A percentile compares a stretch with the other conserved stretches of the same genome.
These are phyloP conservation scores for Sorex maritimensis DNA, from an alignment of 2,797 vertebrate species.

Conservation along the genomic window DNA sequence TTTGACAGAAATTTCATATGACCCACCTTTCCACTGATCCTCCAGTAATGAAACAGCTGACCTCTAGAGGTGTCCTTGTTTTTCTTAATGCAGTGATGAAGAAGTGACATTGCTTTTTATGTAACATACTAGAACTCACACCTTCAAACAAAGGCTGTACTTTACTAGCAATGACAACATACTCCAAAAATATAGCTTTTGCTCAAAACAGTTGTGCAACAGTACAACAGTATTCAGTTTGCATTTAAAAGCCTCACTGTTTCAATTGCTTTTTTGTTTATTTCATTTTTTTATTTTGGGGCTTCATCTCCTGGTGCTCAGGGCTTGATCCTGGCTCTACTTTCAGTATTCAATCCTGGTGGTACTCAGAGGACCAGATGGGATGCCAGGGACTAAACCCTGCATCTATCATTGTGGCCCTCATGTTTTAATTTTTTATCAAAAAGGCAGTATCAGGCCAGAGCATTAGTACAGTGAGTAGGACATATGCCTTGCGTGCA, in stretches of 20 bases:
- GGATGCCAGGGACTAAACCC: too few species aligned
- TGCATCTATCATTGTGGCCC: too few species aligned
- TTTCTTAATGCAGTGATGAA: neutral
- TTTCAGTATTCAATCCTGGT: too few species aligned
- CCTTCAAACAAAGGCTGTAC: conserved; percentile 38
- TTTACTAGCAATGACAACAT: conserved; percentile 43
- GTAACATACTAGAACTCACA: conserved; percentile 41
- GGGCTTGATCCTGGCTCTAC: too few species aligned
- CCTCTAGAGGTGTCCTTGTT: conserved; percentile 17
- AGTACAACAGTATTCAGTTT: neutral
- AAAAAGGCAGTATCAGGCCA: neutral
- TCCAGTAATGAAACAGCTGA: neutral
- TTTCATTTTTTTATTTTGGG: too few species aligned
- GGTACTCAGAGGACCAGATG: too few species aligned
- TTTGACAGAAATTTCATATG: conserved; percentile 33
- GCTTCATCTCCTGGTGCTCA: too few species aligned
- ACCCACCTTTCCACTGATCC: neutral
- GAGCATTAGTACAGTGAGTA: too few species aligned
- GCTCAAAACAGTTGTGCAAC: conserved; percentile 40
- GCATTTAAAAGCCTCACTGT: neutral
- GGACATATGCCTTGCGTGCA: too few species aligned
- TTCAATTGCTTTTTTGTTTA: too few species aligned
- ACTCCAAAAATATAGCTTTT: conserved; percentile 27
- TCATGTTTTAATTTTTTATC: conserved; percentile 61
- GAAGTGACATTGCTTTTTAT: conserved; percentile 57